These are phyloP conservation scores for Dendrolimus houi DNA, from an alignment of 2,888 invertebrate genomes.

Conservation along the genomic window DNA sequence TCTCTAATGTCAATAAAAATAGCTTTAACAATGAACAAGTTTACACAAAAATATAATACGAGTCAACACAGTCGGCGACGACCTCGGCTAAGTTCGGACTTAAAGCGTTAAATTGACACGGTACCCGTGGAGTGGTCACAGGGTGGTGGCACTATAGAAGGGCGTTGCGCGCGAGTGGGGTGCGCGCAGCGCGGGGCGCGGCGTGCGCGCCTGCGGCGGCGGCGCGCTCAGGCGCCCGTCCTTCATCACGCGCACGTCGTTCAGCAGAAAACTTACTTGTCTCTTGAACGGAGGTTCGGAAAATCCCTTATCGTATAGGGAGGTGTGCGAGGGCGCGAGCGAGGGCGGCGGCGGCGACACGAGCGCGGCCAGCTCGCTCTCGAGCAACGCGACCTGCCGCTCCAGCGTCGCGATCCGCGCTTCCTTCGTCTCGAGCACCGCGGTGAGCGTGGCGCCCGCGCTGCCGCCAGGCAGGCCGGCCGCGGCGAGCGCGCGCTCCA, in stretches of 20 bases:
- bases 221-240: conserved; percentile 76
- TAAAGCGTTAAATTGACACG: conserved; percentile 73
- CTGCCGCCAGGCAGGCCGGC: conserved; percentile 75
- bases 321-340: conserved; percentile 73
- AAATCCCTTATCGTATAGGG: conserved; percentile 73
- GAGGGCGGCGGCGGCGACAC: conserved; percentile 69
- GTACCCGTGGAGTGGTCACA: conserved; percentile 41
- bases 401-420: conserved; percentile 91
- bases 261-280: conserved; percentile 91
- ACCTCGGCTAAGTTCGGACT: conserved; percentile 61
- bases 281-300: conserved; percentile 82
- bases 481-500: conserved; percentile 83
- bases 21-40: conserved; percentile 72
- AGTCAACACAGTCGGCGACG: conserved; percentile 62
- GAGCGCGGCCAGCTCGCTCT: conserved; percentile 81
- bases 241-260: conserved; percentile 87
- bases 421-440: conserved; percentile 90
- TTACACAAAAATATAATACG: conserved; percentile 67
- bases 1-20: conserved; percentile 68
- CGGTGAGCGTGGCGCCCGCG: conserved; percentile 82
- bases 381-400: conserved; percentile 87
- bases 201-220: conserved; percentile 37
- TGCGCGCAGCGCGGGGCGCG: conserved; percentile 34
- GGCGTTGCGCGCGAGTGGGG: conserved; percentile 31
- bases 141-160: conserved; percentile 61